A percentile compares a stretch with the other conserved stretches of the same genome.
phyloP scores from a whole-genome alignment of 1,140 invertebrate genomes.

The Pissodes strobi region DNA sequence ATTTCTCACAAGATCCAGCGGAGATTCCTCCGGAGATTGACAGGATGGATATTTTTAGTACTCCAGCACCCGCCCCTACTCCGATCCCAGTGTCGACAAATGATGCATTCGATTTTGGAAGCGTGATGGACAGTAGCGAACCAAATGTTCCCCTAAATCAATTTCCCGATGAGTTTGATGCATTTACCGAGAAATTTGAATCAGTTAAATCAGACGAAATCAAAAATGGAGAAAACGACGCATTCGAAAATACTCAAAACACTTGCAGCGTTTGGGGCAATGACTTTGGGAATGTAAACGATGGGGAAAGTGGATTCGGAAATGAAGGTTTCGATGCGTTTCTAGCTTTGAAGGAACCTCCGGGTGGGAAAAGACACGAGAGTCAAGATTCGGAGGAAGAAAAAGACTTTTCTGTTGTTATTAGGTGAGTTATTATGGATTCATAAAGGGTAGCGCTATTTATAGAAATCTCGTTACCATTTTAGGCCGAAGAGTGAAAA shows the following conservation, averaged over 20 bases:
- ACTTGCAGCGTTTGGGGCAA: conserved; percentile 57
- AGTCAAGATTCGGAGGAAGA: conserved; percentile 78
- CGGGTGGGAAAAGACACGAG: conserved; percentile 61
- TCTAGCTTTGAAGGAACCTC: conserved; percentile 75
- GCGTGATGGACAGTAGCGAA: neutral
- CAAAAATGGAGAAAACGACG: conserved; percentile 55
- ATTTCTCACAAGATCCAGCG: neutral
- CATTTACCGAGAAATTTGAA: conserved; percentile 86
- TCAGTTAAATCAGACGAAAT: conserved; percentile 64
- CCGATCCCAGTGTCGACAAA: conserved; percentile 15
- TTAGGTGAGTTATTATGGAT: conserved; percentile 71
- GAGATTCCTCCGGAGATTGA: conserved; percentile 7
- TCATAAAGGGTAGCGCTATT: too few species aligned
- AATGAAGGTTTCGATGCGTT: conserved; percentile 82
- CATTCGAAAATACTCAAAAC: conserved; percentile 53
- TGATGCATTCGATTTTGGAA: conserved; percentile 29
- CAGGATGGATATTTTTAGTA: conserved; percentile 35
- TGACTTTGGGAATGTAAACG: conserved; percentile 46
- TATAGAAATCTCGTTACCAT: too few species aligned
- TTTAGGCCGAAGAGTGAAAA: conserved; percentile 63
- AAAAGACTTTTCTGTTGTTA: conserved; percentile 78
- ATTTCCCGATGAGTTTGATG: conserved; percentile 71
- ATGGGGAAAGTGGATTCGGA: conserved; percentile 43
- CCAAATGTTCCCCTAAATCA: conserved; percentile 45
- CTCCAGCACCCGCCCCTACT: conserved; percentile 30